Evolutionary conservation across 2,113 vertebrate genomes (phyloP).

Genomic region (Myrmecobius fasciatus): DNA sequence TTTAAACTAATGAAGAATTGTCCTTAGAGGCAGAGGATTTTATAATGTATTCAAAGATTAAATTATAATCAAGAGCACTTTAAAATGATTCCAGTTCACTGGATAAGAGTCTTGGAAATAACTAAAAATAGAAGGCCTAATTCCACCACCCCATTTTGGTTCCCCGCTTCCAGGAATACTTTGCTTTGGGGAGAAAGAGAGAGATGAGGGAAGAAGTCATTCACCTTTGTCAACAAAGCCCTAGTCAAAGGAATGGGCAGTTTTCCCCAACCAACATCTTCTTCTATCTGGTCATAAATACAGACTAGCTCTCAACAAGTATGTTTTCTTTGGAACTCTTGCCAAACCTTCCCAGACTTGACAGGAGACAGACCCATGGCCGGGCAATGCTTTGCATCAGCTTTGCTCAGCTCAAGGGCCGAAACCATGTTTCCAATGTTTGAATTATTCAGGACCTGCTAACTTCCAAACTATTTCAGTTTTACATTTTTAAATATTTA

Average conservation of each 20-base stretch:
- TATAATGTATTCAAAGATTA: neutral
- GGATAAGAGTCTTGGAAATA: neutral
- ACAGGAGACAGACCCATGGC: neutral
- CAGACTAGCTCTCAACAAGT: neutral
- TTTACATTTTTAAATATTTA: conserved; percentile 89
- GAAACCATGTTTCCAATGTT: conserved; percentile 44
- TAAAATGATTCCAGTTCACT: neutral
- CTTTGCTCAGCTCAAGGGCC: conserved; percentile 45
- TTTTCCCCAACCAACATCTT: neutral
- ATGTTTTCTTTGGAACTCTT: neutral
- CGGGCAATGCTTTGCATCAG: neutral
- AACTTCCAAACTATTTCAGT: conserved; percentile 83
- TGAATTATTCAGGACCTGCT: conserved; percentile 84
- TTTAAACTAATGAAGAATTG: neutral
- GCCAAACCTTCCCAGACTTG: neutral
- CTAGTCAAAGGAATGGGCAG: neutral
- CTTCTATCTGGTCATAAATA: neutral
- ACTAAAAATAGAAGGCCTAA: conserved; percentile 2
- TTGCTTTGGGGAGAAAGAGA: neutral
- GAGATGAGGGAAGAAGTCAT: neutral
- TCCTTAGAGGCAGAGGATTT: neutral
- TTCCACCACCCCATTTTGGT: neutral
- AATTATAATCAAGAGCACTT: conserved; percentile 6
- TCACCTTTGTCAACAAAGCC: neutral
- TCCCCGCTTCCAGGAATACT: neutral